A percentile compares a stretch with the other conserved stretches of the same genome.
These are phyloP conservation scores for Tauraco hartlaubi DNA, from an alignment of 2,797 vertebrate genomes.

Conservation along the genomic window DNA sequence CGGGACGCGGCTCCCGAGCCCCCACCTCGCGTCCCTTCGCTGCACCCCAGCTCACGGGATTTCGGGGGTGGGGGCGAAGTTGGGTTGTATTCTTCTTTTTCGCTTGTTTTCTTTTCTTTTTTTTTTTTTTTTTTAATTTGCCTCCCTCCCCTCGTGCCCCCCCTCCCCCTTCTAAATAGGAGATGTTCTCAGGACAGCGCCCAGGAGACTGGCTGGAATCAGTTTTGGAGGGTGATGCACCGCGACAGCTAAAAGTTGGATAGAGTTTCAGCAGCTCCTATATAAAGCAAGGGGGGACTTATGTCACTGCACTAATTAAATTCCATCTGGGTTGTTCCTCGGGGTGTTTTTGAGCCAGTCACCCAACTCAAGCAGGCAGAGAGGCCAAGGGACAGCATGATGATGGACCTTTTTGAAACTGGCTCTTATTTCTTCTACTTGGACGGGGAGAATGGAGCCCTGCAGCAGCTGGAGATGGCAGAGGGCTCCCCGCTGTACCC, in stretches of 20 bases:
- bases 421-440: slow-evolving; percentile 97
- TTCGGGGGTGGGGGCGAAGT: neutral
- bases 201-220: slow-evolving; percentile 78
- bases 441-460: slow-evolving; percentile 91
- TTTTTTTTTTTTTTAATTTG: neutral
- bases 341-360: slow-evolving; percentile 79
- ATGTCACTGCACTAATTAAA: slow-evolving; percentile 98
- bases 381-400: slow-evolving; percentile 87
- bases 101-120: neutral
- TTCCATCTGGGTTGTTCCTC: slow-evolving; percentile 88
- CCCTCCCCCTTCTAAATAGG: slow-evolving; percentile 58
- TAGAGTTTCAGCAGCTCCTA: slow-evolving; percentile 96
- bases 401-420: slow-evolving; percentile 99
- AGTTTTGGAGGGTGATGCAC: slow-evolving; percentile 85
- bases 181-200: slow-evolving; percentile 77
- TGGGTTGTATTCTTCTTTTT: neutral
- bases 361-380: slow-evolving; percentile 82
- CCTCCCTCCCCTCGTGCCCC: neutral
- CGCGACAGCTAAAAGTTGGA: slow-evolving; percentile 92
- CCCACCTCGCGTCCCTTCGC: fast-evolving
- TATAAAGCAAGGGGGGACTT: slow-evolving; percentile 93
- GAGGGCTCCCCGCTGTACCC: slow-evolving; percentile 93
- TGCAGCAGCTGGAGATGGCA: slow-evolving; percentile 92
- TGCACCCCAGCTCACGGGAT: fast-evolving
- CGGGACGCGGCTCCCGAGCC: fast-evolving